These are phyloP conservation scores for Drosophila lutescens DNA, from an alignment of 2,888 invertebrate genomes.

Conservation along the genomic window DNA sequence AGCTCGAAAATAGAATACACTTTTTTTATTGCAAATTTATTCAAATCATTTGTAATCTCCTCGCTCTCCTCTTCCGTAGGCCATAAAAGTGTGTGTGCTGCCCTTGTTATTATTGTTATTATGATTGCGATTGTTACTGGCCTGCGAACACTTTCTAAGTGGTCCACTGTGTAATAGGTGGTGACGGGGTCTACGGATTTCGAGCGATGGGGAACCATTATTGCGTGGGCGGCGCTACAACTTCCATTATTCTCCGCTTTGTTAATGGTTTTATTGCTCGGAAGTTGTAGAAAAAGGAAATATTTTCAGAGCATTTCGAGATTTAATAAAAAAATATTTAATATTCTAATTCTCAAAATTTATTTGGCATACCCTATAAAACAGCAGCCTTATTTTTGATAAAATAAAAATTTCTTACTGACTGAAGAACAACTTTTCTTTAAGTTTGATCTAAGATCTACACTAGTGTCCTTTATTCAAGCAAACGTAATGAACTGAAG, in stretches of 20 bases:
- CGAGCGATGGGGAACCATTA: conserved; percentile 27
- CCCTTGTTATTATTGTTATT: conserved; percentile 59
- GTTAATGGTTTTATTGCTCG: conserved; percentile 39
- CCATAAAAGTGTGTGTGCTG: conserved; percentile 33
- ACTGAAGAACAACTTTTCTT: too few species aligned
- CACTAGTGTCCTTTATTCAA: background rate
- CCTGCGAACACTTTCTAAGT: conserved; percentile 60
- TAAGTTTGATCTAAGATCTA: too few species aligned
- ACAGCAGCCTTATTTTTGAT: background rate
- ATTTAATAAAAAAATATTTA: background rate
- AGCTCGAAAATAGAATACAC: conserved; percentile 54
- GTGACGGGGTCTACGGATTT: conserved; percentile 8
- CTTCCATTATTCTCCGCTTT: conserved; percentile 25
- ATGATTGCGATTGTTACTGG: conserved; percentile 49
- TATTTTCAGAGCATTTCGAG: background rate
- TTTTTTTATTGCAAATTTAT: conserved; percentile 79
- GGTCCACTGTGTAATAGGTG: conserved; percentile 66
- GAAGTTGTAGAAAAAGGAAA: conserved; percentile 10
- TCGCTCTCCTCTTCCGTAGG: conserved; percentile 15
- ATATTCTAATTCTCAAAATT: background rate
- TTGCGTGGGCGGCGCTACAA: conserved; percentile 38
- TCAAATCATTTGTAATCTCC: conserved; percentile 76
- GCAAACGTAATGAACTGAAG: background rate
- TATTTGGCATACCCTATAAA: too few species aligned
- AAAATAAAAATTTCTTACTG: background rate